Evolutionary conservation across 2,113 vertebrate species (phyloP), one percentile per base, ranked within the genome.

Genomic region (Muntiacus reevesi): DNA sequence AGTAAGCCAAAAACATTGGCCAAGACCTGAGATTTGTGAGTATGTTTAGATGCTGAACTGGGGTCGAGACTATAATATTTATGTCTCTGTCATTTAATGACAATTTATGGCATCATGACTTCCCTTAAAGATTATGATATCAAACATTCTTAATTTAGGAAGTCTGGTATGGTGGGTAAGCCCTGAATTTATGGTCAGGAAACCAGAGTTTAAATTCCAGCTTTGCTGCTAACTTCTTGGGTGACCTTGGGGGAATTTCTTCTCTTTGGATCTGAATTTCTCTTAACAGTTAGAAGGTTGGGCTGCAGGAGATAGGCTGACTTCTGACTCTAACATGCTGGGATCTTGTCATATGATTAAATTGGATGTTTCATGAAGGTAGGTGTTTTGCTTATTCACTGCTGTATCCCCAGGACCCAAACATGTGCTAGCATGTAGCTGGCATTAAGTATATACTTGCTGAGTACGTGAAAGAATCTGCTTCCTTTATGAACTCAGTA

Each of bases 191-290:
- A 28, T 62, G n/a, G 25, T 64, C 78, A 95, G 67, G 50, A 93
- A 87, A 71, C 17, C 0, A 1, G 30, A 19, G 55, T 83, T 97
- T 95, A 89, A 87, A 76, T 54, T 47, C 5, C 27, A 67, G 64
- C 52, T 81, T 97, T 95, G 57, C 50, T 85, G 30, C 23, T 82
- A 89, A 67, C 64, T 85, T 81, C 8, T 88, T 89, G 36, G 71
- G 52, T 86, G 36, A 94, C 17, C 7, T 78, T 57, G 40, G 16
- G 79, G n/a, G 6, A 50, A 23, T 95, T 95, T 85, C 17, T 86
- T 9, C 13, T 76, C 43, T 88, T 47, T 96, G 74, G 19, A 5
- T 89, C 67, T 83, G 76, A 91, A 89, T 95, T 94, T 97, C n/a
- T 90, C 10, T 89, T 64, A 93, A 86, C 4, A 81, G 7, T 36